These are phyloP conservation scores for Callipepla squamata DNA, from an alignment of 2,113 vertebrate species.

Conservation along the genomic window DNA sequence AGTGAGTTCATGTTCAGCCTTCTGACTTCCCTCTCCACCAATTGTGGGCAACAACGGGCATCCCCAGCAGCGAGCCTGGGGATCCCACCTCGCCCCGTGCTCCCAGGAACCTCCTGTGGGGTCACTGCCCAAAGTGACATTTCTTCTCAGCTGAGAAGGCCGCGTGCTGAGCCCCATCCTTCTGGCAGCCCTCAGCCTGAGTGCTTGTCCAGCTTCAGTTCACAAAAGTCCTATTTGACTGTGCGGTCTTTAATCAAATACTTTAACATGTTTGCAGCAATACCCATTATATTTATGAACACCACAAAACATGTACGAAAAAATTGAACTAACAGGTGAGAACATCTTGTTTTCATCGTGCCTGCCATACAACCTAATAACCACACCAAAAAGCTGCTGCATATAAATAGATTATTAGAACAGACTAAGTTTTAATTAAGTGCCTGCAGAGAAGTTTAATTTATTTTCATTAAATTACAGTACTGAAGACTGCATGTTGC, in stretches of 20 bases:
- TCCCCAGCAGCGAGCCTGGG: neutral
- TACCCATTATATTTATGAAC: neutral
- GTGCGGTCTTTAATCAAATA: neutral
- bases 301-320: neutral
- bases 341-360: slow-evolving; percentile 20
- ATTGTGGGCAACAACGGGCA: fast-evolving
- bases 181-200: neutral
- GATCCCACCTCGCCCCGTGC: neutral
- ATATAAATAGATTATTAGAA: slow-evolving; percentile 35
- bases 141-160: neutral
- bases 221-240: neutral
- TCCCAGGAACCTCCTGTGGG: neutral
- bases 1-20: neutral
- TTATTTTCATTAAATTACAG: slow-evolving; percentile 62
- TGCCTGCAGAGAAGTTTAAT: slow-evolving; percentile 14
- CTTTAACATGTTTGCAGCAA: neutral
- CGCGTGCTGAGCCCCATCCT: neutral
- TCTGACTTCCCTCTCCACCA: neutral
- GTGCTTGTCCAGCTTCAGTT: neutral
- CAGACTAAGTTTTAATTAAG: slow-evolving; percentile 12
- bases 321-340: slow-evolving; percentile 26
- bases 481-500: slow-evolving; percentile 21
- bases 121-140: neutral
- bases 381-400: slow-evolving; percentile 38
- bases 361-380: slow-evolving; percentile 11